Conservation (phyloP, 92 coral and sea anemone genomes). For the Palythoa grandis region DNA sequence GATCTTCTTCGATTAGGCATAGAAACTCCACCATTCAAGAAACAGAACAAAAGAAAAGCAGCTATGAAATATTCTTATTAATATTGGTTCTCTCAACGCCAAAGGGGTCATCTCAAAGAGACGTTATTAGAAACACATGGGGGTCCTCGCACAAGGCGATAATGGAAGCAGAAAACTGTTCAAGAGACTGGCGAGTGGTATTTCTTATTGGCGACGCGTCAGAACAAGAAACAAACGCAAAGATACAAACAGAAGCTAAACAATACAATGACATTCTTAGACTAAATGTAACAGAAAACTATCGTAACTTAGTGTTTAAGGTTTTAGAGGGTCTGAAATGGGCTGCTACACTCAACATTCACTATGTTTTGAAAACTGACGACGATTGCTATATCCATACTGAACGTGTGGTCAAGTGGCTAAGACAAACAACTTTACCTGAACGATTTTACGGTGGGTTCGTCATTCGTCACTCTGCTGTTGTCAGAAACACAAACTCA, state of each 20-base stretch:
- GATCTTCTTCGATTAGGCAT: too few relatives aligned
- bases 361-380: background rate
- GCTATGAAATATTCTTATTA: too few relatives aligned
- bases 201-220: background rate
- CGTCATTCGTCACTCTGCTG: background rate
- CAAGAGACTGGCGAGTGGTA: background rate
- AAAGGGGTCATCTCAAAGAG: background rate
- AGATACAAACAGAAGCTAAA: background rate
- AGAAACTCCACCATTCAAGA: too few relatives aligned
- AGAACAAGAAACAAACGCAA: background rate
- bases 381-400: background rate
- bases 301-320: background rate
- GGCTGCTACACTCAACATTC: background rate
- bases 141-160: background rate
- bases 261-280: background rate
- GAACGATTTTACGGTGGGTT: background rate
- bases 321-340: background rate
- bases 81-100: background rate
- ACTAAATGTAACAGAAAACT: too few relatives aligned
- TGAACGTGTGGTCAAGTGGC: background rate
- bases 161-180: too few relatives aligned
- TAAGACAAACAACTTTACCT: background rate
- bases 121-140: background rate
- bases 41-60: background rate
- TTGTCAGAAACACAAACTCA: background rate